Percentiles rank a stretch among this genome's conserved stretches.
Conservation (phyloP, 2,888 invertebrate species). For the Tanypteryx hageni region DNA sequence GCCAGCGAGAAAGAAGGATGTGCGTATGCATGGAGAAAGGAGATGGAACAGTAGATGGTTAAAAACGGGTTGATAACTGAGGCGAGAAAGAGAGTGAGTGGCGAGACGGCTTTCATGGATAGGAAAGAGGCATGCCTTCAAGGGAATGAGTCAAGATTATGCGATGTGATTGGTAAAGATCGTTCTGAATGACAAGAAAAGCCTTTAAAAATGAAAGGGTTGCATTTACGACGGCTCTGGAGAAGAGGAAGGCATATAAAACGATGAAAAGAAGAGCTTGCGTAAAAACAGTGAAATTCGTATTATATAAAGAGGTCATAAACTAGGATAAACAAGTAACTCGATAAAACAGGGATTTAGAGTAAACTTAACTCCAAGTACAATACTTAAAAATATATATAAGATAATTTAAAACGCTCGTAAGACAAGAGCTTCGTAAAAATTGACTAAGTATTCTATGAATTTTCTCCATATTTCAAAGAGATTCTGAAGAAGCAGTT, state of each 20-base stretch:
- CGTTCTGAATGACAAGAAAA: not conserved
- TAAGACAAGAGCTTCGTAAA: too few species aligned
- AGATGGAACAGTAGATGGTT: not conserved
- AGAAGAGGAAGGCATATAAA: not conserved
- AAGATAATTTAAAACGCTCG: too few species aligned
- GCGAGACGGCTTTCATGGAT: not conserved
- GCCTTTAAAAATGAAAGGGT: not conserved
- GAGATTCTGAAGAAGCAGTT: too few species aligned
- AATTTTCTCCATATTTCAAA: too few species aligned
- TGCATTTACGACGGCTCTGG: not conserved
- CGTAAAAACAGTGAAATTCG: too few species aligned
- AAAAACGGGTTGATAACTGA: not conserved
- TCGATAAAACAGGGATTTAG: too few species aligned
- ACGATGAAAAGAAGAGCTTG: not conserved
- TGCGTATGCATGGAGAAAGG: not conserved
- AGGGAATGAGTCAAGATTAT: not conserved
- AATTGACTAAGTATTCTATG: too few species aligned
- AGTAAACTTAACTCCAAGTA: too few species aligned
- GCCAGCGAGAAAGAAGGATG: not conserved
- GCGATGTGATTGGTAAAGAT: constrained; percentile 2
- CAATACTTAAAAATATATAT: too few species aligned
- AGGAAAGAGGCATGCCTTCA: not conserved
- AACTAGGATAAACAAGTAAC: too few species aligned
- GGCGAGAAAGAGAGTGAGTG: not conserved
- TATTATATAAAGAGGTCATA: too few species aligned